phyloP scores from a whole-genome alignment of 2,113 vertebrate genomes.

The Sminthopsis crassicaudata region DNA sequence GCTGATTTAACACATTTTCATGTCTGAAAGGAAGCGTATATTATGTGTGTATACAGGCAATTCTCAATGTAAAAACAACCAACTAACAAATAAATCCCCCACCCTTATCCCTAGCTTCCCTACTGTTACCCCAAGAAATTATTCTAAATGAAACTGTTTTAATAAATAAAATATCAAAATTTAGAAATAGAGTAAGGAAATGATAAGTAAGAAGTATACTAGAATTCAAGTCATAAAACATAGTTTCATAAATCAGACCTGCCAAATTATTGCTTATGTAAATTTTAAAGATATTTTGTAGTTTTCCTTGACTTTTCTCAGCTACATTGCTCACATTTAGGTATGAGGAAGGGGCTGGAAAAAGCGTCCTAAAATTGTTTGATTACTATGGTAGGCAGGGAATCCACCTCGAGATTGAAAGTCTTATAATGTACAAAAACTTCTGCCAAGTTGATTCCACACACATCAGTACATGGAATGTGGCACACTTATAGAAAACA shows the following conservation, averaged over 20 bases:
- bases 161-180: not conserved
- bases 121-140: not conserved
- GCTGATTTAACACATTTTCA: constrained; percentile 45
- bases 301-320: not conserved
- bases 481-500: too few species aligned
- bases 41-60: not conserved
- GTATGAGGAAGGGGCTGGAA: too few species aligned
- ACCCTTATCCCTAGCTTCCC: not conserved
- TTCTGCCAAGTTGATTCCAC: too few species aligned
- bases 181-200: not conserved
- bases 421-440: too few species aligned
- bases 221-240: not conserved
- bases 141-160: not conserved
- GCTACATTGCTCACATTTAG: not conserved
- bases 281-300: not conserved
- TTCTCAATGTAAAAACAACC: not conserved
- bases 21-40: constrained; percentile 33
- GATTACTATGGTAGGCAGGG: too few species aligned
- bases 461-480: too few species aligned
- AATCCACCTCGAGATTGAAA: too few species aligned
- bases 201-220: not conserved
- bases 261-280: not conserved
- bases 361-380: too few species aligned
- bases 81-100: not conserved
- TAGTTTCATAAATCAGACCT: not conserved